phyloP scores from a whole-genome alignment of 2,797 vertebrate genomes.

The Sebastes matsubarae region DNA sequence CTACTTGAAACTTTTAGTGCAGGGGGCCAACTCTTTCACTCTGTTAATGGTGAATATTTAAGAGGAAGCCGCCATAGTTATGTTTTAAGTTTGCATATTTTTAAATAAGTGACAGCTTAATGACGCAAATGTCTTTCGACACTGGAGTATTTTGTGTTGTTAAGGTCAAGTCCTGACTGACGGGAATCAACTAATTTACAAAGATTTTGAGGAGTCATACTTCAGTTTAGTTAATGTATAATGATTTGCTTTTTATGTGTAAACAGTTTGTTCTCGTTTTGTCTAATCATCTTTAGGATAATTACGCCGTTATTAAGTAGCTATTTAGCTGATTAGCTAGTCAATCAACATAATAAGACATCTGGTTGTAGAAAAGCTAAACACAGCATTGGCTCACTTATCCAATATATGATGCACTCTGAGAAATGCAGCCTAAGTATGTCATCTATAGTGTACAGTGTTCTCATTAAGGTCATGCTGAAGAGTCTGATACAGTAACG shows the following conservation, averaged over 20 bases:
- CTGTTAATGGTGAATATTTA: conserved; percentile 32
- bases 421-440: conserved; percentile 6
- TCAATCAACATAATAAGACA: not conserved
- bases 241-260: not conserved
- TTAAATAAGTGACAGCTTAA: not conserved
- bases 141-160: not conserved
- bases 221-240: not conserved
- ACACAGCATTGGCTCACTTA: conserved; percentile 7
- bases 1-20: conserved; percentile 33
- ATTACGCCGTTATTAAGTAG: not conserved
- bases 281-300: conserved; percentile 5
- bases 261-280: not conserved
- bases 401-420: conserved; percentile 18
- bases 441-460: conserved; percentile 4
- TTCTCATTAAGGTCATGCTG: conserved; percentile 43
- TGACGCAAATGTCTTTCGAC: not conserved
- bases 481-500: conserved; percentile 27
- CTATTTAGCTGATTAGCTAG: not conserved
- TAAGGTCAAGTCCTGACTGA: not conserved
- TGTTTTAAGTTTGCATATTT: not conserved
- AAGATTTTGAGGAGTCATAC: not conserved
- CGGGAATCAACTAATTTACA: not conserved
- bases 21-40: not conserved
- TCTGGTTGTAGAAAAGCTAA: conserved; percentile 8
- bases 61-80: not conserved